These are phyloP conservation scores for Euphonia xanthogaster DNA, from an alignment of 2,797 vertebrate species.

Conservation along the genomic window DNA sequence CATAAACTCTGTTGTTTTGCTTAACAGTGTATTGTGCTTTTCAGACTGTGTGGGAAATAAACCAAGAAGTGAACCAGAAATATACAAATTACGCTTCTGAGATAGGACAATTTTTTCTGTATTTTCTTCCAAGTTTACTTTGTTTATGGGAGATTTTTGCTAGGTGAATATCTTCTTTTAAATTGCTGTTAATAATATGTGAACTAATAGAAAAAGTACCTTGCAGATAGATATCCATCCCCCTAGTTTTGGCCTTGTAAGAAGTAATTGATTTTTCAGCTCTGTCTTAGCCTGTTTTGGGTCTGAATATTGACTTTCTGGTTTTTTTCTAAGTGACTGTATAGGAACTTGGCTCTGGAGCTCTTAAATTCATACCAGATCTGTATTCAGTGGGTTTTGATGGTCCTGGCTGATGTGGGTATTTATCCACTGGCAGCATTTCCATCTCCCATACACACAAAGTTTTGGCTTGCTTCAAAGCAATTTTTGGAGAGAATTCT, in stretches of 20 bases:
- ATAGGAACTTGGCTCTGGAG: background rate
- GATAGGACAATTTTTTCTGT: background rate
- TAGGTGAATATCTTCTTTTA: background rate
- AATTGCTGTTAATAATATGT: background rate
- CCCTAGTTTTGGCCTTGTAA: background rate
- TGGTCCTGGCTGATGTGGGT: background rate
- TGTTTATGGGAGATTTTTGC: background rate
- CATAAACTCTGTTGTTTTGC: background rate
- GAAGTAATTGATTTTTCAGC: background rate
- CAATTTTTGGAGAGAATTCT: background rate
- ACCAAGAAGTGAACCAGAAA: background rate
- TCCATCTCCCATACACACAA: background rate
- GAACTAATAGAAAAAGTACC: background rate
- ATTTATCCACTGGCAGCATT: background rate
- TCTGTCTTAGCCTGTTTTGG: background rate
- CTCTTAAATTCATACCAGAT: background rate
- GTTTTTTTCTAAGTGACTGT: background rate
- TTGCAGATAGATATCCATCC: background rate
- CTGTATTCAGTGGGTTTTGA: background rate
- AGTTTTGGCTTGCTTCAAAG: conserved; percentile 5
- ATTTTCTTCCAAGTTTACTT: background rate
- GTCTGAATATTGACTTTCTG: background rate
- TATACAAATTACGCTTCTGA: background rate
- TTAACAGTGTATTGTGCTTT: background rate
- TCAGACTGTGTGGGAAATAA: background rate